Percentiles rank a stretch among this genome's conserved stretches.
Evolutionary conservation across 2,113 vertebrate species (phyloP).

Genomic region (Mustela nigripes): DNA sequence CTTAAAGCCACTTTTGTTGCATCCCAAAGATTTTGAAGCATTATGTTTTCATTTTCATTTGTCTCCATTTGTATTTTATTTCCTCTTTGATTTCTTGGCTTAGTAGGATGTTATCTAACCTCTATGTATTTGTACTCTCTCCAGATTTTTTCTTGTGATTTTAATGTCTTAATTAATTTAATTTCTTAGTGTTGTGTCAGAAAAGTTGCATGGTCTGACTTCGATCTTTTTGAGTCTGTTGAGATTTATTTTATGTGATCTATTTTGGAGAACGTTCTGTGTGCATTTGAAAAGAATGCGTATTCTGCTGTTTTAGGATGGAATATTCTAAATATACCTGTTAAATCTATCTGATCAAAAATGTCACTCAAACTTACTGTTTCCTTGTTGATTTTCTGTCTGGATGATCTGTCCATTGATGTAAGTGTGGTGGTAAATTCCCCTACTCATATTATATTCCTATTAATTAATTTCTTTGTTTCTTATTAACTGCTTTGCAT

Average conservation of each 20-base stretch:
- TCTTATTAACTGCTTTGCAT: too few relatives aligned
- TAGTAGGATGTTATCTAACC: not conserved
- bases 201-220: not conserved
- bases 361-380: not conserved
- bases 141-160: not conserved
- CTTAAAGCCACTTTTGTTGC: not conserved
- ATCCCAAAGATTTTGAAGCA: not conserved
- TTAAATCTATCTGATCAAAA: not conserved
- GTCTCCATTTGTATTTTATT: not conserved
- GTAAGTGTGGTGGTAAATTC: too few relatives aligned
- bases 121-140: not conserved
- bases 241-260: not conserved
- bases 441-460: too few relatives aligned
- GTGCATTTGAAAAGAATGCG: not conserved
- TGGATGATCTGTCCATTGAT: not conserved
- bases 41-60: not conserved
- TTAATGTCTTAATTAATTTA: not conserved
- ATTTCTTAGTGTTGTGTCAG: not conserved
- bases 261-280: not conserved
- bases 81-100: not conserved
- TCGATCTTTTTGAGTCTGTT: not conserved
- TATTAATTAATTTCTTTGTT: too few relatives aligned
- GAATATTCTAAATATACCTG: not conserved
- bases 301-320: not conserved
- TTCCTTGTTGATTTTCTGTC: not conserved